Base-by-base conservation (phyloP, 2,888 invertebrate species). In the Scaptodrosophila latifasciaeformis region DNA sequence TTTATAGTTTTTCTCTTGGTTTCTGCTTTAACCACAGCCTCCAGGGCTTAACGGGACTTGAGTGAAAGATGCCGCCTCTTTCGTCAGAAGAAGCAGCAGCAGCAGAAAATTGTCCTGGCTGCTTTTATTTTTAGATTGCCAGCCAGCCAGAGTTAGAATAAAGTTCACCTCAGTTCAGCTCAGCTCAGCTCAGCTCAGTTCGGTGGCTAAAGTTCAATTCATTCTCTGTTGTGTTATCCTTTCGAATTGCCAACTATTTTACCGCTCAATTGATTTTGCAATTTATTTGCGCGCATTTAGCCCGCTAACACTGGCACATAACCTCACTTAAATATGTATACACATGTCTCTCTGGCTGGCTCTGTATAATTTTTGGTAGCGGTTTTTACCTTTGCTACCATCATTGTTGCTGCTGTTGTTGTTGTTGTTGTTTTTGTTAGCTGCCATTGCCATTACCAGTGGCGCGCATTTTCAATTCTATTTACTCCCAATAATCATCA, bases 401-500 rank as follows among this genome's bases (percentile, higher is more conserved):
- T 46, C 45, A 47, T 19, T 35, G 2, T 35, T 46, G 18, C 35
- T 46, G 17, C 7, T 21, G 15, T 31, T 42, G 40, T 13, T 43
- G 9, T 27, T 35, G 10, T 35, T 21, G 13, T 17, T 24, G 47
- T 13, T 21, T 7, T 2, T 42, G 17, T 49, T 21, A 15, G 40
- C 30, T 34, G 29, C 44, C 12, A 7, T 47, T 30, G 42, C 43
- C 29, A 31, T 17, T 24, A 15, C 52, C 54, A 59, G 48, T 52
- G 49, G 49, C n/a, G n/a, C 49, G 67, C 75, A 68, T 65, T 81
- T 82, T 75, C 79, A 70, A 78, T 82, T 82, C 82, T 81, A 77
- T 82, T 81, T 82, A 74, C 83, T 77, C 70, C 79, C 81, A 77
- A 79, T 82, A 81, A 82, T 82, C 82, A 82, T 82, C 81, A 82